Base-by-base conservation (phyloP, 2,797 vertebrate species). In the Mus spretus region DNA sequence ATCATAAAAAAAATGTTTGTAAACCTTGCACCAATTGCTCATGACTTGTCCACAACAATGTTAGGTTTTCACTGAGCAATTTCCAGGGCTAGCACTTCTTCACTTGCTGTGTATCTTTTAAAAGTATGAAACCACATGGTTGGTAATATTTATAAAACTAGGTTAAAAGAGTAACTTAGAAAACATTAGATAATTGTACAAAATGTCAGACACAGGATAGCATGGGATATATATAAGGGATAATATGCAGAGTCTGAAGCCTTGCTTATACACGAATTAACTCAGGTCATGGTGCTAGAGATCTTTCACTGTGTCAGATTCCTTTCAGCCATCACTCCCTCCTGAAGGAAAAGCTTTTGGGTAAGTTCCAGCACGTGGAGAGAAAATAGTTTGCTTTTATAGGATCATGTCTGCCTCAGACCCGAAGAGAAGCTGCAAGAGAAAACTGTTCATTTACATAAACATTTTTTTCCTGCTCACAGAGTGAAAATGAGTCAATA, bases 371-470 rank as follows among this genome's bases (percentile, higher is more conserved):
- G 82, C 50, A 74, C 50, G 26, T 87, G 72, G 82, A 50, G 59
- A 70, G 34, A 79, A 79, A 20, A 67, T 20, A 92, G 6, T 88
- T 78, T 97, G 91, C 9, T 59, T 97, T 98, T 97, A 40, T 93
- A 94, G 44, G 31, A 91, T 92, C 0, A 0, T 82, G 97, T 97
- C 96, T 96, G 61, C 63, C 84, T 93, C 10, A 74, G 70, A 95
- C 14, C 20, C 67, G 77, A 92, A 83, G 85, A 96, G 96, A 94
- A 84, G 88, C 0, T 65, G 44, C 91, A 31, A 95, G 75, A 96
- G 91, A 96, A 97, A 97, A 84, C 79, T 84, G 31, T 24, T 94
- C 83, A 95, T 89, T 97, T 94, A 97, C 97, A 97, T 96, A 97
- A 97, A 63, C 90, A 92, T 20, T 87, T 81, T 81, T 85, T 85